Conservation (phyloP, 2,113 vertebrate genomes). For the Acanthisitta chloris region DNA sequence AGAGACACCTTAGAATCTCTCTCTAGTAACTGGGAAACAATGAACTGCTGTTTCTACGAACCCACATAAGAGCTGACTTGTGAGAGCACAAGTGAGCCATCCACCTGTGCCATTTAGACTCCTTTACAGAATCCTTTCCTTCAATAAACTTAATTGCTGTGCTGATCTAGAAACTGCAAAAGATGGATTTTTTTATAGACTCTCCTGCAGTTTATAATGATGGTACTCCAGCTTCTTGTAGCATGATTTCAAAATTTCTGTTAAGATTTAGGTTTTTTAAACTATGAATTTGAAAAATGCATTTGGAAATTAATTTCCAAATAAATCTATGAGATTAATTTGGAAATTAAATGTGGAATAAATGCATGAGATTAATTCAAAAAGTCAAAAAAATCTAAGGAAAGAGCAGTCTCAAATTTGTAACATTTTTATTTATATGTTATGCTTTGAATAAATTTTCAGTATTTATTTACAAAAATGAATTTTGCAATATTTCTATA, state of each 20-base stretch:
- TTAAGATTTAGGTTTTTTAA: background rate
- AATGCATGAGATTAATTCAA: background rate
- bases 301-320: background rate
- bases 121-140: background rate
- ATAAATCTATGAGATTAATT: background rate
- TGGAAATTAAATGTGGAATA: background rate
- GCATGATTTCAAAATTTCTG: background rate
- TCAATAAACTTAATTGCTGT: background rate
- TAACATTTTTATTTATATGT: background rate
- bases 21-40: background rate
- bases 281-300: background rate
- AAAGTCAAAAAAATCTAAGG: background rate
- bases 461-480: background rate
- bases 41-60: background rate
- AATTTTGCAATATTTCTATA: background rate
- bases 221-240: background rate
- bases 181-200: accelerated
- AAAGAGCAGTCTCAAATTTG: background rate
- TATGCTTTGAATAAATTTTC: background rate
- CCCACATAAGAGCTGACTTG: background rate
- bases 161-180: background rate
- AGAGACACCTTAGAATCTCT: background rate
- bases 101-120: background rate
- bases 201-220: background rate
- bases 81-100: background rate